These are phyloP conservation scores for Drosophila falleni DNA, from an alignment of 2,888 invertebrate genomes.

Conservation along the genomic window DNA sequence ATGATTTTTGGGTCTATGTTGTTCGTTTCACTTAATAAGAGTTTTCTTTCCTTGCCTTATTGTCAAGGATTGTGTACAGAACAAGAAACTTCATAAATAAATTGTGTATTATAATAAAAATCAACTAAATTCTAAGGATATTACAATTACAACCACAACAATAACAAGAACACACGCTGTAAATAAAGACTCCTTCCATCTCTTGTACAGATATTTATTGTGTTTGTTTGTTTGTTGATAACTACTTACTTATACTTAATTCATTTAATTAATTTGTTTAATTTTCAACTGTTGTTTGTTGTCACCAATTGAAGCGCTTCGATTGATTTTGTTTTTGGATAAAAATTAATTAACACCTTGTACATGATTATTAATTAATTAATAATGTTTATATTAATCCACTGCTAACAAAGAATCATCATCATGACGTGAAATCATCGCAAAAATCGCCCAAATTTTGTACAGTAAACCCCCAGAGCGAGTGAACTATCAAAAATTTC, in stretches of 20 bases:
- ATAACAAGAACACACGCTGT: conserved; percentile 68
- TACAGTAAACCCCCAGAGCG: conserved; percentile 68
- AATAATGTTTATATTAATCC: conserved; percentile 78
- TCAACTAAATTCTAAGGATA: conserved; percentile 40
- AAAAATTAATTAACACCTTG: conserved; percentile 69
- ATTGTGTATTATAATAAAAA: conserved; percentile 58
- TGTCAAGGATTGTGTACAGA: conserved; percentile 48
- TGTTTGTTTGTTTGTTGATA: conserved; percentile 72
- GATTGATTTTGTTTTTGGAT: conserved; percentile 59
- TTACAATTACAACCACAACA: conserved; percentile 40
- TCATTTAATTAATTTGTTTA: conserved; percentile 26
- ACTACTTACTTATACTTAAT: conserved; percentile 49
- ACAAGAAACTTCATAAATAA: conserved; percentile 41
- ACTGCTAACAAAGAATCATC: conserved; percentile 66
- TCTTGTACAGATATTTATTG: conserved; percentile 77
- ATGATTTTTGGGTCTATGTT: conserved; percentile 38
- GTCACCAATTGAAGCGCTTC: conserved; percentile 75
- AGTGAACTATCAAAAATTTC: conserved; percentile 46
- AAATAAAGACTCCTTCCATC: conserved; percentile 71
- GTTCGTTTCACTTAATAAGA: conserved; percentile 13
- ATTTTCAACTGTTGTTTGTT: conserved; percentile 63
- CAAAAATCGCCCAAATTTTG: conserved; percentile 46
- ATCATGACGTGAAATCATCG: conserved; percentile 58
- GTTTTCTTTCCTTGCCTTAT: conserved; percentile 36
- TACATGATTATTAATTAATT: conserved; percentile 76